Conservation (phyloP, 2,113 vertebrate genomes). For the Ursus arctos region DNA sequence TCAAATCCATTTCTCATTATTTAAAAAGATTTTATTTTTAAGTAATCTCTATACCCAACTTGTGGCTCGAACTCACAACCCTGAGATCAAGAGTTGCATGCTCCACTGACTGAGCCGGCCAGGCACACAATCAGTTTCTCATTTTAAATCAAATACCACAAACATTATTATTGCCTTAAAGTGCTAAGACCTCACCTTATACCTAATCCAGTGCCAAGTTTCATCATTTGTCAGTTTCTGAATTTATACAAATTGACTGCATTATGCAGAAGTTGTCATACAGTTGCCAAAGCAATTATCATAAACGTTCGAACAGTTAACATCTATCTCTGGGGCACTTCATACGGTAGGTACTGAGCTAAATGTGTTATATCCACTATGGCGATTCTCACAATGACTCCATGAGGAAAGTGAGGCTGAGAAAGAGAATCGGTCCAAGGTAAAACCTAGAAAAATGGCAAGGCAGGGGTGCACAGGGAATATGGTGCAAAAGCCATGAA, state of each 20-base stretch:
- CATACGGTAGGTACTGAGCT: background rate
- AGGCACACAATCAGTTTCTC: background rate
- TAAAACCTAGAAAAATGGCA: conserved; percentile 12
- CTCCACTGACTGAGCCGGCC: background rate
- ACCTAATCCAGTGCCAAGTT: conserved; percentile 36
- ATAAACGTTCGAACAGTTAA: background rate
- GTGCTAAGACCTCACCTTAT: conserved; percentile 20
- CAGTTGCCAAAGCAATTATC: background rate
- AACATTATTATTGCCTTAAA: conserved; percentile 52
- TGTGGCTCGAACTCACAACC: background rate
- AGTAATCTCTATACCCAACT: background rate
- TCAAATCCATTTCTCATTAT: conserved; percentile 60
- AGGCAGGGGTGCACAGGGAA: background rate
- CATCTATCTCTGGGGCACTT: background rate
- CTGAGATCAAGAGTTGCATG: background rate
- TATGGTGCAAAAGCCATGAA: background rate
- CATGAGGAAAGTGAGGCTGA: background rate
- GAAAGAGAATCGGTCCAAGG: background rate
- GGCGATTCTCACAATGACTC: background rate
- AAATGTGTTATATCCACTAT: background rate
- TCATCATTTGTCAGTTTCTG: background rate
- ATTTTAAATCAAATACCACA: conserved; percentile 64
- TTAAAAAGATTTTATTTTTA: background rate
- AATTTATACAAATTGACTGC: background rate
- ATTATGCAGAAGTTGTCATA: background rate